A percentile compares a stretch with the other conserved stretches of the same genome.
Conservation (phyloP, 1,140 invertebrate genomes). For the Sitobion miscanthi region DNA sequence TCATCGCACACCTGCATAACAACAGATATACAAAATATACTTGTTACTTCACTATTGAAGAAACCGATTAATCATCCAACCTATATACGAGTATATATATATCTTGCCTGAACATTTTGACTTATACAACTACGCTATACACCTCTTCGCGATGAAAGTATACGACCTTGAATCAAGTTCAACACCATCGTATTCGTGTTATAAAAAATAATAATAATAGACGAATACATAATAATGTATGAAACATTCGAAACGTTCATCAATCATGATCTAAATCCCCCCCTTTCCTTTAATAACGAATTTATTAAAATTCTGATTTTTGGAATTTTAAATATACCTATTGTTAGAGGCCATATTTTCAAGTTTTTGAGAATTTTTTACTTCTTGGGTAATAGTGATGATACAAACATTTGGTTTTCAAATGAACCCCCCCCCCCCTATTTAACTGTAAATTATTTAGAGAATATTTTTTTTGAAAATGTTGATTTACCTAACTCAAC, state of each 20-base stretch:
- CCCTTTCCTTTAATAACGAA: no score
- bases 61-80: slow-evolving; percentile 39
- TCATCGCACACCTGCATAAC: neutral
- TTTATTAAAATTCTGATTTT: neutral
- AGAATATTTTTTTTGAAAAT: no score
- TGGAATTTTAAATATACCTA: no score
- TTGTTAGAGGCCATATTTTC: no score
- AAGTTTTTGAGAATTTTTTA: no score
- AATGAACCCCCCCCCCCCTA: no score
- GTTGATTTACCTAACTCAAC: no score
- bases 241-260: neutral
- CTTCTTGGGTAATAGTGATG: no score
- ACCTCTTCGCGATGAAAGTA: neutral
- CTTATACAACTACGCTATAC: neutral
- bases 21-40: neutral
- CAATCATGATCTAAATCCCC: no score
- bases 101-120: neutral
- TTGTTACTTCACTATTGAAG: neutral
- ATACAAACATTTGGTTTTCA: no score
- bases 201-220: neutral
- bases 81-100: neutral
- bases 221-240: neutral
- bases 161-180: slow-evolving; percentile 38
- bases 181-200: neutral
- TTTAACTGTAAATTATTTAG: no score